phyloP scores from a whole-genome alignment of 2,888 invertebrate species.

The Craniophora ligustri region DNA sequence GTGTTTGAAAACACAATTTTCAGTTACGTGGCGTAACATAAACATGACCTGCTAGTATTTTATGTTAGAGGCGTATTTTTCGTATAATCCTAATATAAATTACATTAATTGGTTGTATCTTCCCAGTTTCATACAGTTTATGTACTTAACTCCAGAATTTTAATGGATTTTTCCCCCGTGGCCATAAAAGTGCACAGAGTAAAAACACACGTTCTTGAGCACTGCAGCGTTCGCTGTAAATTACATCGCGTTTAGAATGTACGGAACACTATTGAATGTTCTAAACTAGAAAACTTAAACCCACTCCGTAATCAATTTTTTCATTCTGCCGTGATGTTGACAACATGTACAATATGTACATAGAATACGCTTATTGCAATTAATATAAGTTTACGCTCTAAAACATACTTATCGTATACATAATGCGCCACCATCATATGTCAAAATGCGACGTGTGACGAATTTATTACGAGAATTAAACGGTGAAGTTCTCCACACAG shows the following conservation, averaged over 20 bases:
- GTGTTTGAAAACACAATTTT: neutral
- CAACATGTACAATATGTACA: neutral
- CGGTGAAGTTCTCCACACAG: conserved; percentile 48
- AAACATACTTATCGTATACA: conserved; percentile 38
- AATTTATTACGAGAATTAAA: conserved; percentile 59
- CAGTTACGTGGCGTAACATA: neutral
- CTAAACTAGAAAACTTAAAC: conserved; percentile 25
- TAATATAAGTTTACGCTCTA: conserved; percentile 3
- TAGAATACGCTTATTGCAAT: conserved; percentile 11
- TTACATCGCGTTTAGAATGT: conserved; percentile 45
- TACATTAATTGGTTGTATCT: conserved; percentile 43
- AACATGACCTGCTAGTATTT: conserved; percentile 40
- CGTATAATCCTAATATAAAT: conserved; percentile 38
- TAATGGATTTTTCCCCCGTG: conserved; percentile 51
- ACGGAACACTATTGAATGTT: conserved; percentile 44
- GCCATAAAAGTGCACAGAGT: conserved; percentile 50
- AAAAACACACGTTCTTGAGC: conserved; percentile 49
- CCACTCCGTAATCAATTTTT: conserved; percentile 19
- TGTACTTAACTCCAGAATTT: conserved; percentile 44
- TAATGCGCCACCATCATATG: conserved; percentile 48
- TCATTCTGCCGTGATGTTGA: conserved; percentile 4
- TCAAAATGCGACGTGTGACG: conserved; percentile 58
- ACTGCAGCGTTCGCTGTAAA: conserved; percentile 49
- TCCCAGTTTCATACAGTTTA: conserved; percentile 45
- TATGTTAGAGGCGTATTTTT: conserved; percentile 16